phyloP scores from a whole-genome alignment of 2,888 invertebrate species.

The Cheilosia grossa region DNA sequence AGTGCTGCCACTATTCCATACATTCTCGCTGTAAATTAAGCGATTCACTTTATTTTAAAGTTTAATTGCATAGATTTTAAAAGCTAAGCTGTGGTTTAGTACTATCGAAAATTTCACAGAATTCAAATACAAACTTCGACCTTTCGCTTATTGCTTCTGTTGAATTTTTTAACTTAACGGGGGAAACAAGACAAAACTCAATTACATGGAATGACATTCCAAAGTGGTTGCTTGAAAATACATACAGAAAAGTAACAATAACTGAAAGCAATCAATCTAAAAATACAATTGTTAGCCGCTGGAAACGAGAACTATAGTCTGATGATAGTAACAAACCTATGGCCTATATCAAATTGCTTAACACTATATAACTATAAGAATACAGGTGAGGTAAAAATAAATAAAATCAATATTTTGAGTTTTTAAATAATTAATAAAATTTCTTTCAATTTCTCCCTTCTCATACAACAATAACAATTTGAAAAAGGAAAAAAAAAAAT shows the following conservation, averaged over 20 bases:
- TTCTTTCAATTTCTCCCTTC: slow-evolving; percentile 11
- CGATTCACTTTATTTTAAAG: background rate
- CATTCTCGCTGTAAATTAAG: background rate
- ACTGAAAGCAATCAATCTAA: slow-evolving; percentile 19
- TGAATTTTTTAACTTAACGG: background rate
- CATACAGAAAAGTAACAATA: background rate
- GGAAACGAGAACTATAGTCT: background rate
- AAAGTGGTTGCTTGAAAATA: background rate
- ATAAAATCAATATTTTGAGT: slow-evolving; percentile 30
- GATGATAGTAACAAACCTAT: background rate
- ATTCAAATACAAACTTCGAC: background rate
- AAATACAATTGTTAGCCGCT: slow-evolving; percentile 8
- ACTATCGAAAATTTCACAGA: slow-evolving; percentile 1
- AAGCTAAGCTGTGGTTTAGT: slow-evolving; percentile 20
- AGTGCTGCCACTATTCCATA: background rate
- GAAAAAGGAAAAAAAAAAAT: background rate
- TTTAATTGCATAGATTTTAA: background rate
- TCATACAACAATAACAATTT: slow-evolving; percentile 9
- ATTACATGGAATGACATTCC: slow-evolving; percentile 3
- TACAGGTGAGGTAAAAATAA: background rate
- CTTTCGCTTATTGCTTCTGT: background rate
- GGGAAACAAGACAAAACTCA: background rate
- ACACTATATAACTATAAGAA: background rate
- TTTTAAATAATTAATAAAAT: slow-evolving; percentile 23
- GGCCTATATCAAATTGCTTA: background rate